Conservation (phyloP, 2,797 vertebrate species). For the Nannoperca obscura region DNA sequence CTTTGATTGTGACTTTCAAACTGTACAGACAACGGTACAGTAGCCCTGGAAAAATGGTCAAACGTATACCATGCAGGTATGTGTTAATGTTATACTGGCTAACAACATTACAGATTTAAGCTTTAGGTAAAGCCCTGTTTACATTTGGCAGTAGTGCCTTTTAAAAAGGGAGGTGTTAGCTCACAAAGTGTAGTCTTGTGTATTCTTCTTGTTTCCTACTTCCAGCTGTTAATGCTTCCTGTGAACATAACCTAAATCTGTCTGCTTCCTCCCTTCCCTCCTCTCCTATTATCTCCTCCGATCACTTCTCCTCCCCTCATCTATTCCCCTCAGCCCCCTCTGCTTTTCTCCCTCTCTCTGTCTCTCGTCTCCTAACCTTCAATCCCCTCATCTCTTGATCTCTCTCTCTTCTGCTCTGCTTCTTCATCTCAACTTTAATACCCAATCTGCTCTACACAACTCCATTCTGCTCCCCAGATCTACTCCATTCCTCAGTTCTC, state of each 20-base stretch:
- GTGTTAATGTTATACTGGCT: not conserved
- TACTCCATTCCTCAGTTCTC: constrained; percentile 42
- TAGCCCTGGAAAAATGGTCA: too few species aligned
- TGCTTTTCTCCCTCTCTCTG: constrained; percentile 27
- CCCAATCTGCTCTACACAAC: constrained; percentile 56
- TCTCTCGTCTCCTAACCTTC: constrained; percentile 36
- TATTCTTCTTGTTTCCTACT: constrained; percentile 25
- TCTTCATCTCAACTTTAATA: constrained; percentile 54
- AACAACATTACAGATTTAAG: not conserved
- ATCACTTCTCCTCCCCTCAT: constrained; percentile 43
- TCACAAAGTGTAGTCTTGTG: constrained; percentile 11
- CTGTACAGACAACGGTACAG: too few species aligned
- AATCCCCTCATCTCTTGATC: constrained; percentile 39
- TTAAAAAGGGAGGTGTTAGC: constrained; percentile 11
- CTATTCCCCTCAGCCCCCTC: constrained; percentile 33
- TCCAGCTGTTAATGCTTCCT: constrained; percentile 37
- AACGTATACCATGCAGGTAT: too few species aligned
- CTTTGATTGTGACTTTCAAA: too few species aligned
- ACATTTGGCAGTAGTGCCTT: not conserved
- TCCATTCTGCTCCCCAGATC: constrained; percentile 46
- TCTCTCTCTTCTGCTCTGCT: constrained; percentile 24
- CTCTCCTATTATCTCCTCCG: constrained; percentile 33
- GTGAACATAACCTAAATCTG: constrained; percentile 61
- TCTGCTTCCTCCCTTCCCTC: constrained; percentile 29
- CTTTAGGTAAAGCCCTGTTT: not conserved